Base-by-base conservation (phyloP, 2,888 invertebrate species). In the Mystacides longicornis region DNA sequence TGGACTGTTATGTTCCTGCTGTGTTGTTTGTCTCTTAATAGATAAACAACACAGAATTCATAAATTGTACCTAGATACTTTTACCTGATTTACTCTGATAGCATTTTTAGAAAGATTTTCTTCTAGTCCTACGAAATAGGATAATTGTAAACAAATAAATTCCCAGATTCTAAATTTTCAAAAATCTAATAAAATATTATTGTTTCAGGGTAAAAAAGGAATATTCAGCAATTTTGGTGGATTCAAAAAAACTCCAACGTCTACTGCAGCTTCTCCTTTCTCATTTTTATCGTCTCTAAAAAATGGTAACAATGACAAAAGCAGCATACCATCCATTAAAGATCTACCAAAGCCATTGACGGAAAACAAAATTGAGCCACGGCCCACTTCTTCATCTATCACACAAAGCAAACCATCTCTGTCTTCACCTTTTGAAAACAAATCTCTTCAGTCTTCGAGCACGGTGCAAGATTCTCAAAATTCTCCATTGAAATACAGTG, bases 141-240 rank as follows among this genome's bases (percentile, higher is more conserved):
- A n/a, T n/a, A 27, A 27, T 27, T 27, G 11, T 49, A 19, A 16
- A 5, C 1, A 46, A 47, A 21, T 7, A 21, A n/a, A 47, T 14
- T 47, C 19, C 20, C 19, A 19, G 18, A 16, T 43, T 4, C 9
- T 43, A 16, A 16, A 16, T n/a, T 11, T 16, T 7, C n/a, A 16
- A 18, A 43, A n/a, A 16, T 18, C 5, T 18, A 42, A 61, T 58
- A 64, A 64, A 60, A 64, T 60, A 27, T 11, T 7, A 57, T n/a
- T n/a, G n/a, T 57, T 63, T 61, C 48, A 60, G 53, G 71, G 75
- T 57, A 74, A 74, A 52, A 81, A 78, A 67, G 81, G 79, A 68
- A 81, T 83, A 31, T 89, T 89, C 68, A 82, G 83, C 66, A 79
- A 80, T 48, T 89, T 89, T 71, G 77, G 82, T 57, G 83, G 84